phyloP scores from a whole-genome alignment of 2,113 vertebrate species.

The Tupaia tana region DNA sequence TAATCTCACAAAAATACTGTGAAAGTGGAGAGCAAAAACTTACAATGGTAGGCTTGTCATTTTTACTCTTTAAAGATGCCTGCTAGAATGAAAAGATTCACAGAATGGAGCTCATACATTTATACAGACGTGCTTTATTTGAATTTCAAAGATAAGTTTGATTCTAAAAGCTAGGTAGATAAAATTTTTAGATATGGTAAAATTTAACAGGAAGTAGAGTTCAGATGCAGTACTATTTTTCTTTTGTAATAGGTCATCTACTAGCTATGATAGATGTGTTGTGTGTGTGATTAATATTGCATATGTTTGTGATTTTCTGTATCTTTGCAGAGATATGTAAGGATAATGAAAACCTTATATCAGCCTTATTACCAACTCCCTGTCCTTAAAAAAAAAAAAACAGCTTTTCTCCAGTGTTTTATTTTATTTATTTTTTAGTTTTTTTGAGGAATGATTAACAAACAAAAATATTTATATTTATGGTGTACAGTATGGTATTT shows the following conservation, averaged over 20 bases:
- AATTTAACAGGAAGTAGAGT: slow-evolving; percentile 27
- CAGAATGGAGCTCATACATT: not conserved
- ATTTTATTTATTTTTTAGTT: not conserved
- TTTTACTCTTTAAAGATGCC: not conserved
- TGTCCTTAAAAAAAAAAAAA: not conserved
- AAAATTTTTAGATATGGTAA: slow-evolving; percentile 59
- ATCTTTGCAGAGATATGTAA: slow-evolving; percentile 40
- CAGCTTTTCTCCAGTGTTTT: not conserved
- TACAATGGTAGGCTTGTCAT: not conserved
- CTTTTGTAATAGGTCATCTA: slow-evolving; percentile 18
- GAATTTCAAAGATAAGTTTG: slow-evolving; percentile 57
- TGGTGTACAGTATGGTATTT: not conserved
- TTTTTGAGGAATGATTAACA: not conserved
- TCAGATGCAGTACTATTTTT: slow-evolving; percentile 42
- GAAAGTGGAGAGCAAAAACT: not conserved
- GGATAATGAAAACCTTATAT: slow-evolving; percentile 8
- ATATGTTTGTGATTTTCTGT: slow-evolving; percentile 40
- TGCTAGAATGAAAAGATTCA: not conserved
- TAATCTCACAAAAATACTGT: not conserved
- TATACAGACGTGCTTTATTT: slow-evolving; percentile 43
- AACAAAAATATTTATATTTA: not conserved
- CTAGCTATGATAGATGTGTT: not conserved
- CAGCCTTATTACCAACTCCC: not conserved
- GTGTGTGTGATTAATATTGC: slow-evolving; percentile 55
- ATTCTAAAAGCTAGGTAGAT: slow-evolving; percentile 34